These are phyloP conservation scores for Falco peregrinus DNA, from an alignment of 2,797 vertebrate genomes.

Conservation along the genomic window DNA sequence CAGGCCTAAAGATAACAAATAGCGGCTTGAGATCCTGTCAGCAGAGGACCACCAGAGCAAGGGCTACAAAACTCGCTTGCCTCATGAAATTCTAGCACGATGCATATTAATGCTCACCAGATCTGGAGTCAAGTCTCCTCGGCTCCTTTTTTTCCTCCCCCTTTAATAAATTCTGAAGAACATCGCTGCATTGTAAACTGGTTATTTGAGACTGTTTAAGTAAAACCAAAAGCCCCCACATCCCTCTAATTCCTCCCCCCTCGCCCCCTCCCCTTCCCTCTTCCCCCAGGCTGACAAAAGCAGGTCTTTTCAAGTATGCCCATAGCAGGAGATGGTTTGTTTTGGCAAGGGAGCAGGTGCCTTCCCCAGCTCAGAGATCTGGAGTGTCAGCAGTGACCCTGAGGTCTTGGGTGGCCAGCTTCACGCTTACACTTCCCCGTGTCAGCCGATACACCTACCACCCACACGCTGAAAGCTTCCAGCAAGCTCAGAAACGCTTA, in stretches of 20 bases:
- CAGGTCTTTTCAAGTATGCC: conserved; percentile 73
- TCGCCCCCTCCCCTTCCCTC: neutral
- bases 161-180: conserved; percentile 66
- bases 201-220: conserved; percentile 79
- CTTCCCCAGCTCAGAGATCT: conserved; percentile 77
- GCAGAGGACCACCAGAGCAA: conserved; percentile 89
- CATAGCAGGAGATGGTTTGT: conserved; percentile 76
- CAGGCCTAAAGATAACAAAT: conserved; percentile 96
- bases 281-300: conserved; percentile 66
- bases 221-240: conserved; percentile 65
- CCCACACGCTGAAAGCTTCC: conserved; percentile 78
- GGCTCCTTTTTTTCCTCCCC: neutral
- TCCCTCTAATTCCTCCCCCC: conserved; percentile 52
- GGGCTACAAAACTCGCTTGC: conserved; percentile 76
- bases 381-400: conserved; percentile 81
- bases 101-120: conserved; percentile 76
- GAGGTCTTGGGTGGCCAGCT: conserved; percentile 85
- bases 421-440: conserved; percentile 77
- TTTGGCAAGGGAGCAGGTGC: conserved; percentile 83
- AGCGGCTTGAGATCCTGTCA: conserved; percentile 85
- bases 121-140: conserved; percentile 61
- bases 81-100: conserved; percentile 74
- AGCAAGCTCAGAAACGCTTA: conserved; percentile 72
- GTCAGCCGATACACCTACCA: conserved; percentile 85
- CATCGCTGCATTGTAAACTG: conserved; percentile 70